Percentiles rank a stretch among this genome's conserved stretches.
These are phyloP conservation scores for Cryptotermes secundus DNA, from an alignment of 1,140 invertebrate genomes.

Conservation along the genomic window DNA sequence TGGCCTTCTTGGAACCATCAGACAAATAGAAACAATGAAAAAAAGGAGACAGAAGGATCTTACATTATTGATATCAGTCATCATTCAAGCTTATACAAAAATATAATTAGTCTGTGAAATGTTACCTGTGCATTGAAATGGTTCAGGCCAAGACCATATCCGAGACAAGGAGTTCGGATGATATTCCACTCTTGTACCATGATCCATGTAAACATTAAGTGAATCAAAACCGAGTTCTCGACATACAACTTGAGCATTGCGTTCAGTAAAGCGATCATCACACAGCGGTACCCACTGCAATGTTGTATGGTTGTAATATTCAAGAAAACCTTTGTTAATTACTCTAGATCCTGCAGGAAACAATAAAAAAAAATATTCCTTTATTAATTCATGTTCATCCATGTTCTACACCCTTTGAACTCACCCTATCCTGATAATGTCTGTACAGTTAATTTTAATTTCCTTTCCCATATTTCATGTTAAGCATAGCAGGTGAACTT, in stretches of 20 bases:
- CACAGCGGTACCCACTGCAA: constrained; percentile 96
- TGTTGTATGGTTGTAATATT: constrained; percentile 93
- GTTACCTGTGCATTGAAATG: constrained; percentile 70
- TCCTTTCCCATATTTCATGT: too few relatives aligned
- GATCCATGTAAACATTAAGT: constrained; percentile 82
- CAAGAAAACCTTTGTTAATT: constrained; percentile 71
- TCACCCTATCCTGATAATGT: too few relatives aligned
- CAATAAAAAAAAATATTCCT: background rate
- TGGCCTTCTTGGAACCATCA: too few relatives aligned
- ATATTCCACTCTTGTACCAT: constrained; percentile 77
- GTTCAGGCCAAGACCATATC: constrained; percentile 95
- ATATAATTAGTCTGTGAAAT: constrained; percentile 39
- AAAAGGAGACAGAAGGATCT: background rate
- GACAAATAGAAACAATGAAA: too few relatives aligned
- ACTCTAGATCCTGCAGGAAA: background rate
- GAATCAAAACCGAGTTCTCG: constrained; percentile 88
- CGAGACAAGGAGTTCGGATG: constrained; percentile 78
- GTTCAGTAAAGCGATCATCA: constrained; percentile 89
- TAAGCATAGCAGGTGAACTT: too few relatives aligned
- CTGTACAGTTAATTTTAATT: too few relatives aligned
- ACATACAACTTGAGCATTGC: constrained; percentile 94
- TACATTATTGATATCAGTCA: background rate
- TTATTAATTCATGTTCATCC: too few relatives aligned
- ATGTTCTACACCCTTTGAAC: too few relatives aligned
- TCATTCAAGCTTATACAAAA: background rate